phyloP scores from a whole-genome alignment of 2,113 vertebrate genomes.

The Morphnarchus princeps region DNA sequence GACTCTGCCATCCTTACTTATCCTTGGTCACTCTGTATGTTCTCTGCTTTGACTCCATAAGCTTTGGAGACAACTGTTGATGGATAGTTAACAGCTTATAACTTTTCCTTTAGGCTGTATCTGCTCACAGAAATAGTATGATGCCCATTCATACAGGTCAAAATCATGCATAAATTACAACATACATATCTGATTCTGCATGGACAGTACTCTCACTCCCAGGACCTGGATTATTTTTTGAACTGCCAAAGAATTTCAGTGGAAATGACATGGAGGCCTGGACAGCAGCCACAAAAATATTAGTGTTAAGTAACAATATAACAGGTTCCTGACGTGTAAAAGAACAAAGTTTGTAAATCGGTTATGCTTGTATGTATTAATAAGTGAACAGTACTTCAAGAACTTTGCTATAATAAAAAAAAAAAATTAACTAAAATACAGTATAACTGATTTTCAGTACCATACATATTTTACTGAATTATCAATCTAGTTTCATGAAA shows the following conservation, averaged over 20 bases:
- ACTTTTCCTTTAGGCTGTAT: neutral
- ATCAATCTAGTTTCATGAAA: neutral
- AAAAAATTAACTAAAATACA: neutral
- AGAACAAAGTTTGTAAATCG: neutral
- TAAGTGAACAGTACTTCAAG: neutral
- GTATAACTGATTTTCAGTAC: neutral
- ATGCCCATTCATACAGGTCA: neutral
- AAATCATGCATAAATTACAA: neutral
- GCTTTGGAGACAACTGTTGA: neutral
- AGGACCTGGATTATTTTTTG: neutral
- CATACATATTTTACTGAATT: neutral
- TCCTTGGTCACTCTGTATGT: neutral
- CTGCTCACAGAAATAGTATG: neutral
- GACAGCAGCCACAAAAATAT: neutral
- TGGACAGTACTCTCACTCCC: neutral
- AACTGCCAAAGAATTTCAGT: neutral
- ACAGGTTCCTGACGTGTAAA: neutral
- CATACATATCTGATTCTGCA: neutral
- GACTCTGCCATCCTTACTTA: neutral
- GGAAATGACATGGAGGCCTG: neutral
- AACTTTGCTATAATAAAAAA: neutral
- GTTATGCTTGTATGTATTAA: neutral
- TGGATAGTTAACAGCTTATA: neutral
- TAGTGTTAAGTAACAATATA: neutral
- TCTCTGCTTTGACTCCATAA: neutral